phyloP scores from a whole-genome alignment of 2,888 invertebrate genomes.

The Ochropleura leucogaster region DNA sequence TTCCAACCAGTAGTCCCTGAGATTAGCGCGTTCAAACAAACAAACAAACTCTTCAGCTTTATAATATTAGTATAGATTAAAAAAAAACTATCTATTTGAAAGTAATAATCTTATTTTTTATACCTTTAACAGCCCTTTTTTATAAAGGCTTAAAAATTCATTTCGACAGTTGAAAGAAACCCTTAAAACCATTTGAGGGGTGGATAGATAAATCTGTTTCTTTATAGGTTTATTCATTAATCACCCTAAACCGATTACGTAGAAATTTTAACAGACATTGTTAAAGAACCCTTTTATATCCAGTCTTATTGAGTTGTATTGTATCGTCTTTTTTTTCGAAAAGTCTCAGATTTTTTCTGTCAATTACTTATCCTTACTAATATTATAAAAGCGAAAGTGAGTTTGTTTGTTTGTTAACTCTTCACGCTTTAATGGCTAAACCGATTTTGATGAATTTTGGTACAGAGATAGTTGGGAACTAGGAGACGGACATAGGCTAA shows the following conservation, averaged over 20 bases:
- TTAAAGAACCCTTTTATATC: slow-evolving; percentile 57
- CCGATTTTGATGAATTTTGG: too few relatives aligned
- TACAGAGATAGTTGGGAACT: too few relatives aligned
- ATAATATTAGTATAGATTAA: too few relatives aligned
- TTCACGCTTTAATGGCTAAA: too few relatives aligned
- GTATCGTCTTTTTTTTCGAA: slow-evolving; percentile 13
- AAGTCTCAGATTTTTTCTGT: slow-evolving; percentile 1
- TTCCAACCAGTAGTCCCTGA: too few relatives aligned
- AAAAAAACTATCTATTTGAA: slow-evolving; percentile 28
- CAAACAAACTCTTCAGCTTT: too few relatives aligned
- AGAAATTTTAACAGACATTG: slow-evolving; percentile 71
- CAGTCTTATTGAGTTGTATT: slow-evolving; percentile 31
- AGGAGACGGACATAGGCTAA: too few relatives aligned
- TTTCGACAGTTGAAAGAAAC: slow-evolving; percentile 70
- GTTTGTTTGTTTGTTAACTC: too few relatives aligned
- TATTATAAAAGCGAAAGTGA: too few relatives aligned
- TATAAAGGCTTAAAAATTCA: slow-evolving; percentile 68
- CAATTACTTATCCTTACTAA: slow-evolving; percentile 2
- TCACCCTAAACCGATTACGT: slow-evolving; percentile 75
- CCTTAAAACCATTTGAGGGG: slow-evolving; percentile 69
- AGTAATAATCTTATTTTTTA: slow-evolving; percentile 52
- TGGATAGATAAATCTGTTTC: slow-evolving; percentile 75
- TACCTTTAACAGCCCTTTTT: slow-evolving; percentile 51
- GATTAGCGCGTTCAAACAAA: too few relatives aligned
- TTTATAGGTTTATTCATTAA: slow-evolving; percentile 77